Evolutionary conservation across 2,888 invertebrate species (phyloP), one percentile per base, ranked within the genome.

Genomic region (Baronia brevicornis): DNA sequence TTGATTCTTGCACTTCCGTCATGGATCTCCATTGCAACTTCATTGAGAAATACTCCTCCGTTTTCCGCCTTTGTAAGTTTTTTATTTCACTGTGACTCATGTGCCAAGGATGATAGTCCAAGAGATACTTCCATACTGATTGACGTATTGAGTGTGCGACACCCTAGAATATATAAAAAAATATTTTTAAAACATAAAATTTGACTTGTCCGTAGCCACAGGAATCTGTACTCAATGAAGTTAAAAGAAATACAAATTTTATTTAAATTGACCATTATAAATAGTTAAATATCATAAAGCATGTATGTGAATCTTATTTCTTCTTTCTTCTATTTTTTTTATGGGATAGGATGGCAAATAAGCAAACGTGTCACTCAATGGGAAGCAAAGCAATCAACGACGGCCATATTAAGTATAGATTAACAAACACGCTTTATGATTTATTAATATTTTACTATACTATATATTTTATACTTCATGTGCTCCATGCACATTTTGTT

Each of bases 11-110:
- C 0, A 88, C 90, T 7, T 88, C 87, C 0, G 92, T 91, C 80
- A 99, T 94, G 1, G 94, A 92, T 44, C 92, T 88, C 99, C 99
- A 99, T 65, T 99, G 98, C 9, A 94, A 85, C 67, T 98, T 99
- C 97, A 99, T 97, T 25, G 89, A 88, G 68, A 91, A 95, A 72
- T 98, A 98, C 62, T 96, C 95, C 41, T 93, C 90, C 38, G 90
- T 89, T 69, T 91, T 93, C 45, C 88, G 85, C 56, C 90, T 90
- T 17, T 91, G 87, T 17, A 92, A 70, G 39, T 87, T 87, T 42
- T 88, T 86, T 34, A 96, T 86, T 51, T 95, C 90, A 5, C 86
- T 66, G 28, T 88, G 86, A 0, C 93, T 93, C 48, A 92, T 91
- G 38, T 90, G 85, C 96, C 96, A 97, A 0, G 91, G 90, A 58